Percentiles rank a stretch among this genome's conserved stretches.
These are phyloP conservation scores for Antheraea assamensis DNA, from an alignment of 2,888 invertebrate genomes.

Conservation along the genomic window DNA sequence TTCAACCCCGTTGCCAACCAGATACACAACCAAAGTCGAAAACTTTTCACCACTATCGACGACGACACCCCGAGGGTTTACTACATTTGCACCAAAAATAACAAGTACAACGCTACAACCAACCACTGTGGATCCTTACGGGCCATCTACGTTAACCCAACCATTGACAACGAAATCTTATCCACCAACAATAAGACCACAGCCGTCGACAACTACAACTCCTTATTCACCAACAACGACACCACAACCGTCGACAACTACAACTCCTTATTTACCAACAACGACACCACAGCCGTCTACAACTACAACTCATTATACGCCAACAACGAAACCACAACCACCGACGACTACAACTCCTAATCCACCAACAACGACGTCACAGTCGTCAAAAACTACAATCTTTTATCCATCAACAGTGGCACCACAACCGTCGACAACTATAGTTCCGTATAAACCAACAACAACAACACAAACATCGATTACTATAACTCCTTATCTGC, in stretches of 20 bases:
- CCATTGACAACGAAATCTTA: no score
- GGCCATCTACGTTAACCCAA: no score
- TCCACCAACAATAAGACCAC: not conserved
- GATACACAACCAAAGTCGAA: not conserved
- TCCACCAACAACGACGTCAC: not conserved
- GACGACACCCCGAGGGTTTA: not conserved
- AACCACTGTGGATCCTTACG: not conserved
- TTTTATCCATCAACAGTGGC: not conserved
- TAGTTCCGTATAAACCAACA: slow-evolving; percentile 9
- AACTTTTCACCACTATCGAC: not conserved
- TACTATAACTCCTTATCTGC: not conserved
- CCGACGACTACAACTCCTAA: slow-evolving; percentile 8
- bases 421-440: not conserved
- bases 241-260: not conserved
- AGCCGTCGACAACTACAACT: slow-evolving; percentile 1
- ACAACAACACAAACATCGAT: slow-evolving; percentile 3
- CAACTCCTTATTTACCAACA: not conserved
- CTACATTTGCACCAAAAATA: not conserved
- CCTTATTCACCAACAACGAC: not conserved
- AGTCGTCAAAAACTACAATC: not conserved
- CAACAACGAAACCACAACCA: not conserved
- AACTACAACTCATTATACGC: not conserved
- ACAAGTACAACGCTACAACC: slow-evolving; percentile 1
- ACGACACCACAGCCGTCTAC: not conserved
- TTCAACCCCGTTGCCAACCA: not conserved